These are phyloP conservation scores for Macaria notata DNA, from an alignment of 2,888 invertebrate genomes.

Conservation along the genomic window DNA sequence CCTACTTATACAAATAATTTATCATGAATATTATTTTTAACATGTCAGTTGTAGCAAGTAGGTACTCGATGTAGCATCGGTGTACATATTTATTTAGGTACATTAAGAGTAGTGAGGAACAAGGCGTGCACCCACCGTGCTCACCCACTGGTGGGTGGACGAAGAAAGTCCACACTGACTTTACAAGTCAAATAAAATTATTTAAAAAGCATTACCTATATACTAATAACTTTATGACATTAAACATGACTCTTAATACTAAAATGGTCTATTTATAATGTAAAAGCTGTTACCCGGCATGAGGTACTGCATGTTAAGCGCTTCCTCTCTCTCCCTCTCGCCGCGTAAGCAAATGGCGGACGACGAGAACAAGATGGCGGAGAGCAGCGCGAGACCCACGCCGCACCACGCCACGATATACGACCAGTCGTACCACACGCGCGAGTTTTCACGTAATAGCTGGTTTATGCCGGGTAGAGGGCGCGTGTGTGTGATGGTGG, in stretches of 20 bases:
- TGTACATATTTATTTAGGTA: too few relatives aligned
- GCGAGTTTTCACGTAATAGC: conserved; percentile 93
- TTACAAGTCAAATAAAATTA: too few relatives aligned
- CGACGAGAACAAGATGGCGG: conserved; percentile 95
- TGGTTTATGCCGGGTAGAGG: conserved; percentile 73
- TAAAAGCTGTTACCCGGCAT: conserved; percentile 91
- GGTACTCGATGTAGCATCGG: too few relatives aligned
- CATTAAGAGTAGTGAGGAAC: too few relatives aligned
- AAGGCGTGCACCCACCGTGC: too few relatives aligned
- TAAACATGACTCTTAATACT: neutral
- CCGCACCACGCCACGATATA: conserved; percentile 99
- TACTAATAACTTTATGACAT: too few relatives aligned
- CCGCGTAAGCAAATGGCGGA: conserved; percentile 97
- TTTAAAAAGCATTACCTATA: too few relatives aligned
- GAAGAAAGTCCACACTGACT: too few relatives aligned
- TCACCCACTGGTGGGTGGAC: too few relatives aligned
- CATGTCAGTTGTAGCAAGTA: too few relatives aligned
- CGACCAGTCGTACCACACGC: conserved; percentile 97
- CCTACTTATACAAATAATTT: too few relatives aligned
- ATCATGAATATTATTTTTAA: too few relatives aligned
- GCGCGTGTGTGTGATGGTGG: conserved; percentile 9
- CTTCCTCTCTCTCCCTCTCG: conserved; percentile 96
- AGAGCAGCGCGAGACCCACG: conserved; percentile 94
- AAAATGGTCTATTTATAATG: conserved; percentile 28
- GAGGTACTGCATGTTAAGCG: conserved; percentile 98